Percentiles rank a stretch among this genome's conserved stretches.
Evolutionary conservation across 2,888 invertebrate species (phyloP).

Genomic region (Cataglyphis altisquamis): DNA sequence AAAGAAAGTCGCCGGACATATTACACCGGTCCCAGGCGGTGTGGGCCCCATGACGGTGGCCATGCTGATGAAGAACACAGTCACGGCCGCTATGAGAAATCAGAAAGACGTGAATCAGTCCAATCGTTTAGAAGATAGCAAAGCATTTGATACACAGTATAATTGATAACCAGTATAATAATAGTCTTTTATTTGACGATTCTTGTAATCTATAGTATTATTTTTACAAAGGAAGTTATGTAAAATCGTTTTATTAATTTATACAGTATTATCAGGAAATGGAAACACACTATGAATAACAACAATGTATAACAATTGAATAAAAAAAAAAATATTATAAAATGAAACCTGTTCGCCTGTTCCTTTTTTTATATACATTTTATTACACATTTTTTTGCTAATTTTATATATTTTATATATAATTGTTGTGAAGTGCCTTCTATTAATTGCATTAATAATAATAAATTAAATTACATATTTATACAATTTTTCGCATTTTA

Average conservation of each 20-base stretch:
- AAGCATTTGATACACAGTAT: background rate
- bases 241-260: slow-evolving; percentile 16
- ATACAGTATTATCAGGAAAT: background rate
- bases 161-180: background rate
- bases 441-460: background rate
- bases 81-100: slow-evolving; percentile 89
- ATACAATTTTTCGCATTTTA: too few relatives aligned
- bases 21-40: slow-evolving; percentile 97
- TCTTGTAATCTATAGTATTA: slow-evolving; percentile 29
- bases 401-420: background rate
- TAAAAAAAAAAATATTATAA: background rate
- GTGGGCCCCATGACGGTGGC: slow-evolving; percentile 98
- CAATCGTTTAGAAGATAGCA: slow-evolving; percentile 16
- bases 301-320: background rate
- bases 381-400: background rate
- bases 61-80: slow-evolving; percentile 96
- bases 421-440: background rate
- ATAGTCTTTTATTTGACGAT: background rate
- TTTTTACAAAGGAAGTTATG: slow-evolving; percentile 12
- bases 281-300: too few relatives aligned
- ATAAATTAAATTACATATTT: too few relatives aligned
- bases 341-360: background rate
- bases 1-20: slow-evolving; percentile 92
- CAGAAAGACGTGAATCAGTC: slow-evolving; percentile 33
- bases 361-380: background rate